Evolutionary conservation across 2,797 vertebrate genomes (phyloP).

Genomic region (Gorsachius magnificus): DNA sequence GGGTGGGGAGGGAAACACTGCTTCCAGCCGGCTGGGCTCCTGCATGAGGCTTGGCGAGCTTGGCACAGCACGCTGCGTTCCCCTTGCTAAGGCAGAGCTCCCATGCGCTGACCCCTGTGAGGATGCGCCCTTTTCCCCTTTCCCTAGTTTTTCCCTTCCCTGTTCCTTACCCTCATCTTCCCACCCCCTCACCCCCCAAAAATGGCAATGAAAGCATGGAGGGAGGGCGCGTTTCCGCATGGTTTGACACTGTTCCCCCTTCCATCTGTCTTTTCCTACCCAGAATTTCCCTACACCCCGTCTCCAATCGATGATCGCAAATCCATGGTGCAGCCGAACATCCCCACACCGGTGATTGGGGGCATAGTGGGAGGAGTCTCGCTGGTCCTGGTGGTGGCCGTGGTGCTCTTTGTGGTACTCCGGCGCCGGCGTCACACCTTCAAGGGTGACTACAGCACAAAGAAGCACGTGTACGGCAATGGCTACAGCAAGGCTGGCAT

Average conservation of each 20-base stretch:
- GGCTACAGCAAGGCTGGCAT: conserved; percentile 95
- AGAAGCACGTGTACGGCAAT: conserved; percentile 97
- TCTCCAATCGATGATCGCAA: conserved; percentile 75
- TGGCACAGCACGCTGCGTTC: not conserved
- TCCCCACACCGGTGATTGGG: conserved; percentile 87
- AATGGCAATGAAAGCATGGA: conserved; percentile 37
- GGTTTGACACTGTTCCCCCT: conserved; percentile 93
- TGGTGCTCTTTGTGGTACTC: conserved; percentile 89
- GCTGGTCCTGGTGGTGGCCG: conserved; percentile 84
- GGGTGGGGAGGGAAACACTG: not conserved
- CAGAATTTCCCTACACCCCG: conserved; percentile 94
- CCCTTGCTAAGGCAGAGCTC: not conserved
- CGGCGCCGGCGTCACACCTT: conserved; percentile 96
- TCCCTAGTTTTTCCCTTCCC: conserved; percentile 68
- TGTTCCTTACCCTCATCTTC: conserved; percentile 73
- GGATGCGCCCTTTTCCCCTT: conserved; percentile 33
- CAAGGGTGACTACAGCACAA: conserved; percentile 99
- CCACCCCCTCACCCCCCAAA: conserved; percentile 35
- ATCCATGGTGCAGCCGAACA: conserved; percentile 76
- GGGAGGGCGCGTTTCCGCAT: conserved; percentile 79
- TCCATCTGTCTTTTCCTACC: conserved; percentile 98
- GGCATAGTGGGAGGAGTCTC: conserved; percentile 88
- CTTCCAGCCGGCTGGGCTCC: conserved; percentile 27
- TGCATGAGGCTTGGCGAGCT: conserved; percentile 44
- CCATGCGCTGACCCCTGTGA: not conserved